Conservation (phyloP, 2,113 vertebrate genomes). For the Pteruthius melanotis region DNA sequence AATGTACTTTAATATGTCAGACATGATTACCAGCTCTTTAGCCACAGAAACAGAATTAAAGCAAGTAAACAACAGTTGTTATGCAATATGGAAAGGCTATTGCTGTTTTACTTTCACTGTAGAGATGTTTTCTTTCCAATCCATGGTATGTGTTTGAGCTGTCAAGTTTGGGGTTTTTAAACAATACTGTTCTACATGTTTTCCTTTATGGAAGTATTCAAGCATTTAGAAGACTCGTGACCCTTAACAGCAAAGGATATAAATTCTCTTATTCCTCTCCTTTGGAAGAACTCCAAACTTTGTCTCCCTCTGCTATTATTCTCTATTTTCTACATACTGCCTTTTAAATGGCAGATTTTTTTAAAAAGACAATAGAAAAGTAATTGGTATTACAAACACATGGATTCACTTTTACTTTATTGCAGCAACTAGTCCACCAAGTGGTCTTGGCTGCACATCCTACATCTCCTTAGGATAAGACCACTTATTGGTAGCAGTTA, state of each 20-base stretch:
- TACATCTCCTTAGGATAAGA: background rate
- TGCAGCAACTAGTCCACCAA: background rate
- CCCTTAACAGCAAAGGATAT: background rate
- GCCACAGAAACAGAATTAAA: background rate
- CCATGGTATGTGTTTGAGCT: background rate
- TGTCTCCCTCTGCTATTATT: background rate
- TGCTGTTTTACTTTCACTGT: background rate
- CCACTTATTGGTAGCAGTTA: background rate
- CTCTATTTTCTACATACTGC: background rate
- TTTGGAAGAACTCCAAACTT: background rate
- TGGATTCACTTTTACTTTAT: background rate
- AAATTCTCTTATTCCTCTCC: background rate
- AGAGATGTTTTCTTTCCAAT: background rate
- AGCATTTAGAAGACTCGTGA: background rate
- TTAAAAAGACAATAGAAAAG: background rate
- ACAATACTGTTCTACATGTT: background rate
- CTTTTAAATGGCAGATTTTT: background rate
- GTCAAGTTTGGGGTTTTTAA: background rate
- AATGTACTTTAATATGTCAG: background rate
- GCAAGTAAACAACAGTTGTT: background rate
- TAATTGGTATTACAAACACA: background rate
- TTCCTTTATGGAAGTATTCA: background rate
- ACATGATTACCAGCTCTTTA: background rate
- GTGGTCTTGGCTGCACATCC: background rate
- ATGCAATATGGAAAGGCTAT: background rate